Evolutionary conservation across 2,797 vertebrate genomes (phyloP), one percentile per base, ranked within the genome.

Genomic region (Anabas testudineus): DNA sequence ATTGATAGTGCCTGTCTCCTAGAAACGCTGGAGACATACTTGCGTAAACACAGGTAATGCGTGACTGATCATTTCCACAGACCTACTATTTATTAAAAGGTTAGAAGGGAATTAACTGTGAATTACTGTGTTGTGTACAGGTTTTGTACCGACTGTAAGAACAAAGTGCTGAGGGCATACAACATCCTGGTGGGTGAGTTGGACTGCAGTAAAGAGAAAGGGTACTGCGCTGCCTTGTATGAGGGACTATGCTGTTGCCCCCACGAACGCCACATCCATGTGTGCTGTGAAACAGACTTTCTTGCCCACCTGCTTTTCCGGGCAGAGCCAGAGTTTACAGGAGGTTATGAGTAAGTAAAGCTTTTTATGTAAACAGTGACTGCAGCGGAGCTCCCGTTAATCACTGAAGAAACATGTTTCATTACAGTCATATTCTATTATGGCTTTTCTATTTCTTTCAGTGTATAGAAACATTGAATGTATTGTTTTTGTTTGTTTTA

Each of bases 81-180:
- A 16, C 37, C 43, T 4, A 16, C 0, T n/a, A 16, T 5, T 30
- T 39, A 14, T 45, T 14, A 34, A 13, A 19, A 15, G 2, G 45
- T 62, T 45, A 22, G 30, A 67, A 60, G 22, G 1, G 73, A 41
- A 2, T 21, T 37, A 46, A 74, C n/a, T n/a, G 4, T 1, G 0
- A 9, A 5, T 36, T 46, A 1, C 8, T 37, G 3, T 57, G 3
- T 64, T 32, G 1, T 54, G 22, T 16, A 0, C 91, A 99, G 98
- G 90, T 98, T 99, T 89, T 99, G 98, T 89, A 96, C 96, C 16
- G 97, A 99, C 90, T 99, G 98, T 90, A 99, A 98, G 90, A 98
- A 95, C 82, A 99, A 99, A 93, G 97, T 99, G 0, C 91, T 99
- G 58, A 92, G 96, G 83, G 98, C 98, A 0, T 99, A 98, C 90